phyloP scores from a whole-genome alignment of 2,113 vertebrate genomes.

The Meriones unguiculatus region DNA sequence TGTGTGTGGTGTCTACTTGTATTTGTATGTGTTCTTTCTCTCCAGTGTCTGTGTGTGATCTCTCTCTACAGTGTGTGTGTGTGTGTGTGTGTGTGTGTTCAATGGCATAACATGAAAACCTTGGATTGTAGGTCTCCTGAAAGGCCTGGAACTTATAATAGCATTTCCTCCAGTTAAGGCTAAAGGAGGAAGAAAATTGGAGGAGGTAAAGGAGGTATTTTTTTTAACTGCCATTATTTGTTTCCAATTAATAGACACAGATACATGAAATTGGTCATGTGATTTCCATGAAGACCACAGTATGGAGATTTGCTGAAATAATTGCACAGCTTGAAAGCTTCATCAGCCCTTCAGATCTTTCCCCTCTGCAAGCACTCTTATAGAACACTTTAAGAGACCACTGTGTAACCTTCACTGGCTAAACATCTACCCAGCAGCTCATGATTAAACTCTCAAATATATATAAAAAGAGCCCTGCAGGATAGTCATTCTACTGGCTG shows the following conservation, averaged over 20 bases:
- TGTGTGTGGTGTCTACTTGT: neutral
- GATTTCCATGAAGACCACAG: neutral
- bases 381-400: constrained; percentile 64
- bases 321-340: constrained; percentile 59
- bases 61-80: neutral
- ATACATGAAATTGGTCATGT: neutral
- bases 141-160: neutral
- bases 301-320: constrained; percentile 63
- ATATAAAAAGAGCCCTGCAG: constrained; percentile 74
- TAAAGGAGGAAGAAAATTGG: constrained; percentile 33
- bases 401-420: constrained; percentile 60
- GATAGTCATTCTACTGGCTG: constrained; percentile 43
- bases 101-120: neutral
- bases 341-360: neutral
- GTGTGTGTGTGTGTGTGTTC: neutral
- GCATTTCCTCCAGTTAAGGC: neutral
- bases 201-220: constrained; percentile 43
- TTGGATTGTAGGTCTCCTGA: neutral
- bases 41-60: neutral
- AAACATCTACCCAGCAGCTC: constrained; percentile 61
- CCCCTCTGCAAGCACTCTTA: neutral
- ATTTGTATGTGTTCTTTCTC: neutral
- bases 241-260: constrained; percentile 59
- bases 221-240: constrained; percentile 49
- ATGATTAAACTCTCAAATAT: constrained; percentile 80